Percentiles rank a stretch among this genome's conserved stretches.
Evolutionary conservation across 2,797 vertebrate genomes (phyloP).

Genomic region (Eospalax fontanierii): DNA sequence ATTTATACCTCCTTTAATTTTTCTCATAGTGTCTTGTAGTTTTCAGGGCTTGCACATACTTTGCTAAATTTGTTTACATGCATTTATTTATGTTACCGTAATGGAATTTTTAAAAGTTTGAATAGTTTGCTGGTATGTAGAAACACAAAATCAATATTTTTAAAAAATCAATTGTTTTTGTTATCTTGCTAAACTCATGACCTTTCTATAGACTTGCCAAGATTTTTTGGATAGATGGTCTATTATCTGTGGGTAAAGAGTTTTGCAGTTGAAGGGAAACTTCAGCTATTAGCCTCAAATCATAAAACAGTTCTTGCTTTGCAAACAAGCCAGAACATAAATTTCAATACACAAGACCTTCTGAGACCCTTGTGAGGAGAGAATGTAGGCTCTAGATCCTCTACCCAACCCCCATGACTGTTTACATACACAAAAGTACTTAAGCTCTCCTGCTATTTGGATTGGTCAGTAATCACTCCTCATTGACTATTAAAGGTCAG

Average conservation of each 20-base stretch:
- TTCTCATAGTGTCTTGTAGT: conserved; percentile 21
- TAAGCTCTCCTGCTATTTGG: too few relatives aligned
- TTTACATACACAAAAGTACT: too few relatives aligned
- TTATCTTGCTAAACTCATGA: background rate
- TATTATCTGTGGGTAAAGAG: background rate
- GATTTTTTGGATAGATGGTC: background rate
- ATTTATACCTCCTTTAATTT: conserved; percentile 49
- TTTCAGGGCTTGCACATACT: conserved; percentile 14
- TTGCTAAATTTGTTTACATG: conserved; percentile 29
- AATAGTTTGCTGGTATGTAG: background rate
- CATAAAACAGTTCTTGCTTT: too few relatives aligned
- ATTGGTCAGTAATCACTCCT: too few relatives aligned
- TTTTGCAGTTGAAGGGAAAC: background rate
- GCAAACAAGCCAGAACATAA: too few relatives aligned
- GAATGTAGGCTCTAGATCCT: too few relatives aligned
- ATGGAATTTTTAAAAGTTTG: conserved; percentile 42
- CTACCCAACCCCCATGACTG: too few relatives aligned
- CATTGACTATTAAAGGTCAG: too few relatives aligned
- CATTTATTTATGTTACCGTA: background rate
- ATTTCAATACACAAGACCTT: too few relatives aligned
- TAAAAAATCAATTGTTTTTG: background rate
- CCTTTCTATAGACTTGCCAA: background rate
- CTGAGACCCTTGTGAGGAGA: too few relatives aligned
- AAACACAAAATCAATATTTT: background rate
- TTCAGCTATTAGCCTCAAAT: too few relatives aligned